Conservation (phyloP, 2,888 invertebrate species). For the Hydraecia micacea region DNA sequence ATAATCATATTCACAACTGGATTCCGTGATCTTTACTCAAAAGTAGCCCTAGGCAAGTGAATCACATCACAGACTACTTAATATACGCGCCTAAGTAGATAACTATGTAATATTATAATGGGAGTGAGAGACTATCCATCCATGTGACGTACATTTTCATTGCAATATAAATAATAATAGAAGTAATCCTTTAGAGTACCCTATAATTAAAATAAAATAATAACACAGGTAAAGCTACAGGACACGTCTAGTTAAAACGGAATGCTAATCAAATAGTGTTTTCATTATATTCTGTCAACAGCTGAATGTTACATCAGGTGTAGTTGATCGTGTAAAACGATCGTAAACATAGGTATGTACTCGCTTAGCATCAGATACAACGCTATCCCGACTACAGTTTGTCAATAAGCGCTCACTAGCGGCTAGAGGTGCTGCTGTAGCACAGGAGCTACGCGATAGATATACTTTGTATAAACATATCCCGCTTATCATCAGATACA, state of each 20-base stretch:
- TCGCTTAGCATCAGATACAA: conserved; percentile 28
- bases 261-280: conserved; percentile 5
- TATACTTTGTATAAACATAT: too few relatives aligned
- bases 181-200: neutral
- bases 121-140: neutral
- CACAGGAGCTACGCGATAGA: neutral
- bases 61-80: too few relatives aligned
- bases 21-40: neutral
- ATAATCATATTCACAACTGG: neutral
- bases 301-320: conserved; percentile 14
- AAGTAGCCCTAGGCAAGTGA: neutral
- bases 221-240: too few relatives aligned
- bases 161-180: neutral
- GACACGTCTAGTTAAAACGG: neutral
- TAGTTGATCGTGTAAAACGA: conserved; percentile 38
- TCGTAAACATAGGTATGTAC: conserved; percentile 12
- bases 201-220: neutral
- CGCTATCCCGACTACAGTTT: conserved; percentile 24
- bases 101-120: neutral
- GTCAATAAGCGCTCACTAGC: conserved; percentile 44
- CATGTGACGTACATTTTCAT: neutral
- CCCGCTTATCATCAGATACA: too few relatives aligned
- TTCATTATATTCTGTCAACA: conserved; percentile 27
- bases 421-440: neutral
- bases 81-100: neutral